A percentile compares a stretch with the other conserved stretches of the same genome.
These are phyloP conservation scores for Microchirus variegatus DNA, from an alignment of 2,797 vertebrate genomes.

Conservation along the genomic window DNA sequence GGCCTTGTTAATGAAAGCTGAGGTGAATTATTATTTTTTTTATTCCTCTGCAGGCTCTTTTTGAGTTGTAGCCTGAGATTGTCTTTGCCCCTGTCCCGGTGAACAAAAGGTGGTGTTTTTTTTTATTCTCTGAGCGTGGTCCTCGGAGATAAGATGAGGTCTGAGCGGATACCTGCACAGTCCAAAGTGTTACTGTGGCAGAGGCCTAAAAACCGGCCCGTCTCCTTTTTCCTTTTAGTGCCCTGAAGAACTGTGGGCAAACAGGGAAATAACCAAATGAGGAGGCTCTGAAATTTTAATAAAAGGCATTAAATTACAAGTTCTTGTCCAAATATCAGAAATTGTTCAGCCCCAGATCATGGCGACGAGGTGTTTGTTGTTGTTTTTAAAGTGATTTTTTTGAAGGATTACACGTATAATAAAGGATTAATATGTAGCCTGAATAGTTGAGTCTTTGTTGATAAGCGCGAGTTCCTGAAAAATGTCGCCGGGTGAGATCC, in stretches of 20 bases:
- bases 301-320: slow-evolving; percentile 41
- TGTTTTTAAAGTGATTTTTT: background rate
- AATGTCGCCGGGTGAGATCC: slow-evolving; percentile 5
- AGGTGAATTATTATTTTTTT: slow-evolving; percentile 23
- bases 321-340: slow-evolving; percentile 60
- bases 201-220: slow-evolving; percentile 30
- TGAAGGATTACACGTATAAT: slow-evolving; percentile 30
- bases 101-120: slow-evolving; percentile 72
- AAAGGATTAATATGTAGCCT: slow-evolving; percentile 25
- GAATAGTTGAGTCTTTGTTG: slow-evolving; percentile 23
- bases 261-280: slow-evolving; percentile 40
- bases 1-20: slow-evolving; percentile 41
- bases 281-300: slow-evolving; percentile 45
- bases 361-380: slow-evolving; percentile 16
- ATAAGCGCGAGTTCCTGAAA: slow-evolving; percentile 9
- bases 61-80: slow-evolving; percentile 23
- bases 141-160: slow-evolving; percentile 70
- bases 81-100: slow-evolving; percentile 34
- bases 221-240: slow-evolving; percentile 7
- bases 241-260: slow-evolving; percentile 35
- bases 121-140: slow-evolving; percentile 47
- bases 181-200: slow-evolving; percentile 14
- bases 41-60: slow-evolving; percentile 21
- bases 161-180: slow-evolving; percentile 47
- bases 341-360: slow-evolving; percentile 42